phyloP scores from a whole-genome alignment of 2,888 invertebrate genomes.

The Tiliacea citrago region DNA sequence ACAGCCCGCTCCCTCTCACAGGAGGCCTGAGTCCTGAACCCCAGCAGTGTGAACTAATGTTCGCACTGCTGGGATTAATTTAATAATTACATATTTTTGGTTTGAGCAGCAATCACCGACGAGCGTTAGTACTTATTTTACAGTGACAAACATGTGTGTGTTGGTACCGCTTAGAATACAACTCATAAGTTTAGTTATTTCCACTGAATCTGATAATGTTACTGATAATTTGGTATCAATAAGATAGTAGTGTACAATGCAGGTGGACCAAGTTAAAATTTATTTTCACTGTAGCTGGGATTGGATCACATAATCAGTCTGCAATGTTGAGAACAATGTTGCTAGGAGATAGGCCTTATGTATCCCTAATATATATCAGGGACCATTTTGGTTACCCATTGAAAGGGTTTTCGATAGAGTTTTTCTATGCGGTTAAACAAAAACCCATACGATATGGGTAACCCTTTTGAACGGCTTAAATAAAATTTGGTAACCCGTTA shows the following conservation, averaged over 20 bases:
- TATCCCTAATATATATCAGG: too few species aligned
- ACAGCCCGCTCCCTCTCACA: neutral
- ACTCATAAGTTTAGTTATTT: constrained; percentile 12
- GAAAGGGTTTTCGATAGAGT: too few species aligned
- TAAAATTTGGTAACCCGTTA: too few species aligned
- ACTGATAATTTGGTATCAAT: constrained; percentile 41
- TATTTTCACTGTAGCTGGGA: neutral
- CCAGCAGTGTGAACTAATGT: neutral
- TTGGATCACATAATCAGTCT: neutral
- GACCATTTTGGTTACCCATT: too few species aligned
- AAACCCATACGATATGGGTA: too few species aligned
- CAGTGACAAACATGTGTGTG: too few species aligned
- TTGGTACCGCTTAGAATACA: neutral
- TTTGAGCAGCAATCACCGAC: neutral
- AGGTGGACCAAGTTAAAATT: neutral
- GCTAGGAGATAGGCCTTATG: neutral
- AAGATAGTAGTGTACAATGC: constrained; percentile 32
- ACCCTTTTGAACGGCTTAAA: too few species aligned
- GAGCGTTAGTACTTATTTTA: neutral
- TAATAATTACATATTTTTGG: neutral
- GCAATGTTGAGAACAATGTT: neutral
- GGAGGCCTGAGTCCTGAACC: neutral
- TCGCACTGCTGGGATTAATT: too few species aligned
- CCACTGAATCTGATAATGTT: constrained; percentile 33
- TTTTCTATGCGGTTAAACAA: too few species aligned